Evolutionary conservation across 2,888 invertebrate genomes (phyloP), one percentile per base, ranked within the genome.

Genomic region (Entomobrya multifasciata): DNA sequence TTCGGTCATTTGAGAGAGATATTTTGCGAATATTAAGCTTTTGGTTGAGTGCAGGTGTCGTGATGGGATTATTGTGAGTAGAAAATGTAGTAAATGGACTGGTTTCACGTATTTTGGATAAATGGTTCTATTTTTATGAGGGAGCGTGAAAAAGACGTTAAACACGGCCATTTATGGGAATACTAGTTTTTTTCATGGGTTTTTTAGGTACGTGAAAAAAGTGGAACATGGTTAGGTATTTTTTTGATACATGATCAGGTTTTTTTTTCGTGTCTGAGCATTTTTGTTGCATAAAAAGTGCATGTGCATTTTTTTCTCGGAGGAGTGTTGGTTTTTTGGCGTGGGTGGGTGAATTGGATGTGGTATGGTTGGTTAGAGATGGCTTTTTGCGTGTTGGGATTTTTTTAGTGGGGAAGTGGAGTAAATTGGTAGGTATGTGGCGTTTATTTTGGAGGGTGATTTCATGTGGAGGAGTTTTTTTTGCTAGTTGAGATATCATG

Each of bases 141-240:
- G 13, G 13, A 44, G 10, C 52, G 13, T 11, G n/a, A 17, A 52
- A 52, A 52, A 22, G 5, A 60, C 20, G 13, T 13, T 60, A 13
- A 60, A 15, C 11, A 60, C 1, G 1, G 5, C 20, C 36, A 36
- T 36, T 36, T 36, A 36, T 36, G 36, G 36, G 36, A 36, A 36
- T 36, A 36, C 36, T 4, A 6, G 36, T 4, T 36, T 36, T 36
- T 36, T 8, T 8, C 36, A n/a, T 52, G n/a, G 20, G 5, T 3
- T 20, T 52, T 20, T 17, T 8, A 8, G 20, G 4, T 20, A 11
- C 20, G 13, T 52, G 13, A 52, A n/a, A 52, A 52, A 20, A 52
- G 52, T 52, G 52, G 52, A 52, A 17, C 52, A 52, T 52, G 52
- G n/a, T n/a, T n/a, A n/a, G n/a, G n/a, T n/a, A n/a, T n/a, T n/a